Evolutionary conservation across 2,797 vertebrate species (phyloP), one percentile per base, ranked within the genome.

Genomic region (Eulemur albifrons): DNA sequence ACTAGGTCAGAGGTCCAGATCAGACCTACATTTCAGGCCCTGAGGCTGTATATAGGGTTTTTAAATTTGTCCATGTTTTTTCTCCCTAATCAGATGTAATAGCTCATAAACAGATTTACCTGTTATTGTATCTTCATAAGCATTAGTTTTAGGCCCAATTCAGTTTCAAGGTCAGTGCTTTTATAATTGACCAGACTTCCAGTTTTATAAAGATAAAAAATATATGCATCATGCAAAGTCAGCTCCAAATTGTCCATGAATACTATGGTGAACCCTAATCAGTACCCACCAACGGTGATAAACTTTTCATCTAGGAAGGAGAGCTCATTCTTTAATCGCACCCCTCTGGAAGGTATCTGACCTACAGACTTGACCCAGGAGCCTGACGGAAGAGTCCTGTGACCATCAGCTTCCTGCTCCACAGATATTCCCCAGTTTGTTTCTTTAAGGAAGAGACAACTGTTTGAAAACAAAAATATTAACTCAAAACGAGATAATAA

Each of bases 381-480:
- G 7, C 54, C 54, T 81, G 5, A 77, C 43, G 54, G 7, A 32
- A 38, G 0, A 63, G 69, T 32, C 20, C 32, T 0, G 5, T 32
- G 21, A 5, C 11, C 11, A 27, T 15, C 17, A 83, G 35, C 32
- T 85, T 88, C 27, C 9, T 25, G 59, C 14, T 40, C 32, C 12
- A 54, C 11, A 83, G 30, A 38, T 21, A 76, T 8, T 25, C 4
- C 12, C 54, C 25, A 35, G n/a, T 27, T 27, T 32, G 23, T 82
- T 9, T 54, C 25, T 75, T 35, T n/a, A 59, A 91, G 57, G 14
- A 90, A 83, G 63, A 88, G 18, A 85, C 9, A 20, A n/a, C 43
- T 57, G 35, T 87, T 92, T 88, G 30, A 92, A 88, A 93, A 76
- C 87, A 63, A 89, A 91, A 86, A 54, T 59, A 23, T 77, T 48